Evolutionary conservation across 37 sponge, comb jelly and placozoan species (phyloP).

Genomic region (Cliona cf. orientalis): DNA sequence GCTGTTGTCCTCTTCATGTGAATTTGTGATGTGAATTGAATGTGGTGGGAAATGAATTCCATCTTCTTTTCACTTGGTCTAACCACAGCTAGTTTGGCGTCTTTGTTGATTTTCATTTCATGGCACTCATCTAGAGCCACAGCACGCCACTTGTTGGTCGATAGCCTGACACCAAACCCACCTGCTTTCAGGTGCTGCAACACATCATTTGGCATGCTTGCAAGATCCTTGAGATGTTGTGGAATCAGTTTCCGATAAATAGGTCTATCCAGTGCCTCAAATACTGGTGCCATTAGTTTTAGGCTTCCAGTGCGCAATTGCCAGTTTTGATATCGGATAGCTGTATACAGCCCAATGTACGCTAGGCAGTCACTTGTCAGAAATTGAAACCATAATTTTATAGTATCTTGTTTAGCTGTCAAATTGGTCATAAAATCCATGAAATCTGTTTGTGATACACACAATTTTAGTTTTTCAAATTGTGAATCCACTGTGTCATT

Average conservation of each 20-base stretch:
- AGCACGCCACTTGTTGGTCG: constrained; percentile 4
- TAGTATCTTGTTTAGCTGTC: constrained; percentile 9
- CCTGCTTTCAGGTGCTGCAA: constrained; percentile 8
- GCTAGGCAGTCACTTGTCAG: constrained; percentile 1
- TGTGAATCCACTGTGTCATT: too few species aligned
- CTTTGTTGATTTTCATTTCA: constrained; percentile 42
- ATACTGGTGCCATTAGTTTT: constrained; percentile 18
- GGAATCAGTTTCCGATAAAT: constrained; percentile 17
- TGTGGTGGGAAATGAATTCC: constrained; percentile 8
- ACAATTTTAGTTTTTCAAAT: too few species aligned
- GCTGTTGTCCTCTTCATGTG: background rate
- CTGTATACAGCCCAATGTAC: background rate
- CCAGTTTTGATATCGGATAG: constrained; percentile 17
- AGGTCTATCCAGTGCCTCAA: constrained; percentile 10
- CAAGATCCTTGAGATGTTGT: background rate
- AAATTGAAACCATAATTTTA: constrained; percentile 3
- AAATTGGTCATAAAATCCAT: background rate
- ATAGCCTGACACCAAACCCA: constrained; percentile 10
- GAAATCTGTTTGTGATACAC: too few species aligned
- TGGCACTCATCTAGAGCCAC: constrained; percentile 42
- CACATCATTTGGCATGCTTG: constrained; percentile 2
- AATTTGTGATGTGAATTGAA: background rate
- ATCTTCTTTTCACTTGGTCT: constrained; percentile 12
- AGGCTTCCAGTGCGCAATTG: background rate
- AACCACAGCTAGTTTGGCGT: constrained; percentile 16